These are phyloP conservation scores for Ectemnius continuus DNA, from an alignment of 2,888 invertebrate genomes.

Conservation along the genomic window DNA sequence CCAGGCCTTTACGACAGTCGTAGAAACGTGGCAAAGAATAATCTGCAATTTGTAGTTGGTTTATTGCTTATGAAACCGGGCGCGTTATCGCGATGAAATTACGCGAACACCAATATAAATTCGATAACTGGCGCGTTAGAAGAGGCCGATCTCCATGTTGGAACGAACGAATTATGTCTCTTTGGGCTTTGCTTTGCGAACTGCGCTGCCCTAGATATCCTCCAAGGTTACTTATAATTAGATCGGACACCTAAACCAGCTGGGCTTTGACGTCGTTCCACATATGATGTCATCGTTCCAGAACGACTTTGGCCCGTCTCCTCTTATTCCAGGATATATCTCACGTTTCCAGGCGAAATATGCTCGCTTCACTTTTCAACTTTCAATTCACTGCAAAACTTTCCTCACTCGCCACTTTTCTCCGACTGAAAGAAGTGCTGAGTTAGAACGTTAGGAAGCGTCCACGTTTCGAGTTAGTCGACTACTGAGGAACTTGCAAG, in stretches of 20 bases:
- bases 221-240: constrained; percentile 60
- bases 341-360: neutral
- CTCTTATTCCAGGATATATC: constrained; percentile 37
- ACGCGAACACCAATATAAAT: no score
- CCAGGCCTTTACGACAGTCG: no score
- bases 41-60: no score
- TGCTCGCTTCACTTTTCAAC: neutral
- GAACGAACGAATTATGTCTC: no score
- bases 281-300: constrained; percentile 51
- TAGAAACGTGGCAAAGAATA: no score
- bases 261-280: constrained; percentile 41
- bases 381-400: neutral
- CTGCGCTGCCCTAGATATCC: constrained; percentile 13
- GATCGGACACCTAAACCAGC: constrained; percentile 44
- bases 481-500: constrained; percentile 21
- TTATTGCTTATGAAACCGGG: no score
- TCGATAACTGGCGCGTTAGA: no score
- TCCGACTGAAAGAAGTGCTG: neutral
- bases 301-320: constrained; percentile 18
- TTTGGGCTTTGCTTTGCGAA: neutral
- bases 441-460: constrained; percentile 3
- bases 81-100: no score
- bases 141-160: no score
- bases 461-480: constrained; percentile 16
- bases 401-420: neutral